phyloP scores from a whole-genome alignment of 1,140 invertebrate species.

The Drosophila serrata region DNA sequence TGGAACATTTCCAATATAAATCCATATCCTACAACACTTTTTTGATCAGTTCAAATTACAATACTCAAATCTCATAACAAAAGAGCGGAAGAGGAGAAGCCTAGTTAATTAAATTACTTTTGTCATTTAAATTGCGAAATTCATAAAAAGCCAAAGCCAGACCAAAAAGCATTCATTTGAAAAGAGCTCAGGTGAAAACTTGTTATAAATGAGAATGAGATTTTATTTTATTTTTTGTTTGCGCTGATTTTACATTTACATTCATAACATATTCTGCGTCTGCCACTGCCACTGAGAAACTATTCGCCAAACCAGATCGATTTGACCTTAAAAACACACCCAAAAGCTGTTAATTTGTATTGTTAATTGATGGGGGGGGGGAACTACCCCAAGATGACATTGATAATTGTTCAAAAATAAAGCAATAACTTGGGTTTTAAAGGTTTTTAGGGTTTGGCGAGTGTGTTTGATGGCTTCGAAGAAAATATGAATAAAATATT shows the following conservation, averaged over 20 bases:
- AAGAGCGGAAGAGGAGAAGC: conserved; percentile 31
- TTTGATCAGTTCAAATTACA: background rate
- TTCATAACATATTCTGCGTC: conserved; percentile 38
- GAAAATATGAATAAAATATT: conserved; percentile 31
- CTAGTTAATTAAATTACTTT: conserved; percentile 36
- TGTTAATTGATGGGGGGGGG: conserved; percentile 22
- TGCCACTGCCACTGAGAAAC: background rate
- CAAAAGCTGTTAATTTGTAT: conserved; percentile 42
- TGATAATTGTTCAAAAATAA: conserved; percentile 13
- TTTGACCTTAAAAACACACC: conserved; percentile 52
- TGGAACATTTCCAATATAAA: background rate
- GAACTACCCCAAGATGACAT: conserved; percentile 28
- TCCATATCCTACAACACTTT: background rate
- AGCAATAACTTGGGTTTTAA: conserved; percentile 17
- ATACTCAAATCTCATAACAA: background rate
- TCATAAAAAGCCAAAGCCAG: conserved; percentile 4
- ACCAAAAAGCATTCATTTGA: conserved; percentile 10
- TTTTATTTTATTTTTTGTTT: background rate
- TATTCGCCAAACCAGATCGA: conserved; percentile 43
- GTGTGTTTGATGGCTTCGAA: background rate
- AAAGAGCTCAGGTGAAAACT: conserved; percentile 49
- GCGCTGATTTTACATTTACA: conserved; percentile 39
- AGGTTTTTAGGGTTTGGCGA: conserved; percentile 17
- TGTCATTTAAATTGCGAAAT: conserved; percentile 44
- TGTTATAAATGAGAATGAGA: conserved; percentile 47